Evolutionary conservation across 2,113 vertebrate species (phyloP), one percentile per base, ranked within the genome.

Genomic region (Cephalopholis sonnerati): DNA sequence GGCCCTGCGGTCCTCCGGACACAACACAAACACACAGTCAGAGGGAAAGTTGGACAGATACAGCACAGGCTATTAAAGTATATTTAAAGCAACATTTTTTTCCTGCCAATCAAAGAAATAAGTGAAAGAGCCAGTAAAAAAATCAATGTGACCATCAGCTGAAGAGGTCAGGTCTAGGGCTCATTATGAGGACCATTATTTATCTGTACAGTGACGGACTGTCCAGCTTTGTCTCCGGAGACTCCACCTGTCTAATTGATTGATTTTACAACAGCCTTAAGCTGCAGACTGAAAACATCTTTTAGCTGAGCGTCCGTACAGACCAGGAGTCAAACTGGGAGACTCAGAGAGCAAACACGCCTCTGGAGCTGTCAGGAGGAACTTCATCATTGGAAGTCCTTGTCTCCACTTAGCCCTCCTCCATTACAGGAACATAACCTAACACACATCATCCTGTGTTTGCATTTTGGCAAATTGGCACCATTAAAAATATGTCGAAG

Each of bases 121-220:
- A 65, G 72, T 72, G 12, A 16, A 58, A 51, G 41, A 9, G 18
- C 22, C 25, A 48, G 29, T 53, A 36, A 5, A 36, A 62, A 64
- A 68, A 64, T 63, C 57, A 44, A 71, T 72, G 7, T 4, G 57
- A 25, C 29, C 67, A 74, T 78, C 46, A 67, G 62, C 54, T 7
- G 50, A 32, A 32, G 25, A 58, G 44, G 48, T 74, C 50, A 8
- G 54, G 51, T 75, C 63, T 79, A n/a, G 20, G 51, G 24, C 27
- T 80, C 61, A 54, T 72, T 39, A 67, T 50, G 54, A 81, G 5
- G 67, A 48, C 54, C 74, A 77, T 81, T 55, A 81, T 57, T 77
- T 36, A 72, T 73, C 66, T 3, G 59, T 4, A 32, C 44, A 11
- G 16, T 51, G n/a, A 13, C 48, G 61, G 59, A 10, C 59, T 9